Base-by-base conservation (phyloP, 35 echinoderm and acorn worm species). In the Apostichopus californicus region DNA sequence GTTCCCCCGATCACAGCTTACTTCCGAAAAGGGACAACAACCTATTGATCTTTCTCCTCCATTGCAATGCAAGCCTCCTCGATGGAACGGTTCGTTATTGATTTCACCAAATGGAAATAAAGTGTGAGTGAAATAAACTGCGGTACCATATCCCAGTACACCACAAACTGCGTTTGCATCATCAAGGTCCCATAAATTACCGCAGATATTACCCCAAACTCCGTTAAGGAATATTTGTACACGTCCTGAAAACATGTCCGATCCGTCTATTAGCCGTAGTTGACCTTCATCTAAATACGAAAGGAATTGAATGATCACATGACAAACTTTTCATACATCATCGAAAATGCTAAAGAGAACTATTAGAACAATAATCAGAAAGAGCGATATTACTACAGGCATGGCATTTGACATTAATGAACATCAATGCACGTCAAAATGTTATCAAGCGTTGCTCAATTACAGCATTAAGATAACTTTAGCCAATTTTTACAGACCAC, bases 91-190 rank as follows among this genome's bases (percentile, higher is more conserved):
- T 58, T 59, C 81, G 21, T 18, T 15, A 3, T 59, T 18, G 15
- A 73, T 59, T n/a, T n/a, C 18, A 18, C 81, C 81, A 54, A 85
- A 85, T 57, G 53, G 81, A 85, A 60, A 55, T 4, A 59, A 85
- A 9, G 53, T 21, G 9, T 58, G 13, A 6, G 81, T 85, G 6
- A 20, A 59, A 21, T 18, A n/a, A 13, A 60, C 20, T n/a, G 81
- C 81, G 53, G 26, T 58, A 85, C 81, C 81, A n/a, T 59, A 85
- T 58, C 81, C 81, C 54, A 85, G 81, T n/a, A 58, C 18, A n/a
- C 54, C 17, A 58, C 81, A 82, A 52, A 82, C 79, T 55, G 55
- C 12, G 23, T 55, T 28, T 34, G 28, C 53, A 82, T 82, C 79
- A 9, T 4, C 17, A n/a, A 52, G 79, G 25, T 82, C 79, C 79